Evolutionary conservation across 2,113 vertebrate species (phyloP).

Genomic region (Psittacus erithacus): DNA sequence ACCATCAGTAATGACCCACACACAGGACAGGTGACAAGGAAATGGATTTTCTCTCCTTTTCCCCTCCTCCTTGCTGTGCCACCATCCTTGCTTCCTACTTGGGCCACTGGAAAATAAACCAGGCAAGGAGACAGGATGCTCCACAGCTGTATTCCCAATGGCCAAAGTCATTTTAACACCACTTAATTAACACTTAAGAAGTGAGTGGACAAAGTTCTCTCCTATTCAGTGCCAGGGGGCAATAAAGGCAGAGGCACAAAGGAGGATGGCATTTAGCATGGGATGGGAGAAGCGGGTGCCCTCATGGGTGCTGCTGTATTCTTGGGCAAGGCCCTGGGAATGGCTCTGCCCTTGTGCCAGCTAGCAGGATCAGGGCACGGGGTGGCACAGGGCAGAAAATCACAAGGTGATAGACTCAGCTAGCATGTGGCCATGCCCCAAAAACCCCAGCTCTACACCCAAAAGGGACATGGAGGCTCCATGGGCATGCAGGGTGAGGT

Average conservation of each 20-base stretch:
- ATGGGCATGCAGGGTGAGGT: fast-evolving
- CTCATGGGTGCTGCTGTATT: neutral
- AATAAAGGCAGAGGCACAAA: neutral
- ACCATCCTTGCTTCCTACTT: fast-evolving
- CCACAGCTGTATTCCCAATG: neutral
- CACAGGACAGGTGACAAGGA: neutral
- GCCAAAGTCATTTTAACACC: neutral
- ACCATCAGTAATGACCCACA: neutral
- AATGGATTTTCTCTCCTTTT: neutral
- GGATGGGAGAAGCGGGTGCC: neutral
- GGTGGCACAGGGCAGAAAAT: neutral
- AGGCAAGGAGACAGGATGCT: neutral
- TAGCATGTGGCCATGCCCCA: fast-evolving
- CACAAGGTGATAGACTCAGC: too few species aligned
- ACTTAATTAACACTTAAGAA: neutral
- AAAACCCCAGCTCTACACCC: neutral
- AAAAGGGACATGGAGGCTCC: neutral
- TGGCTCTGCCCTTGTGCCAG: neutral
- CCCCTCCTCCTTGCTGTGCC: neutral
- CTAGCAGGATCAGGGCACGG: fast-evolving
- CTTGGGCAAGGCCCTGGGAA: neutral
- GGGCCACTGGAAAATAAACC: neutral
- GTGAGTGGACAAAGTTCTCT: neutral
- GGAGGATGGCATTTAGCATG: neutral
- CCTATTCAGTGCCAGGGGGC: neutral